Conservation (phyloP, 2,888 invertebrate species). For the Synergus japonicus region DNA sequence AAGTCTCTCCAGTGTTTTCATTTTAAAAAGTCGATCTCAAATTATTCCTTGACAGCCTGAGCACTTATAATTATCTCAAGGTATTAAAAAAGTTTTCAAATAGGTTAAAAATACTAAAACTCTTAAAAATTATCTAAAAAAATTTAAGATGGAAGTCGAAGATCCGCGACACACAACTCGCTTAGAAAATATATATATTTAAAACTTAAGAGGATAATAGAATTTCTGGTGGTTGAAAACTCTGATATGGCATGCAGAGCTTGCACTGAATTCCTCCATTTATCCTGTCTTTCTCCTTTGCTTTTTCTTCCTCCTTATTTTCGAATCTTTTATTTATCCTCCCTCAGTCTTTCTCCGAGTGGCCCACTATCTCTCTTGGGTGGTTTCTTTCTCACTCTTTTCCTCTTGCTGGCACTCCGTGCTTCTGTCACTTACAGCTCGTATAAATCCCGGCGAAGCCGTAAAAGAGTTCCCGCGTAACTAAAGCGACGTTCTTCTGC, state of each 20-base stretch:
- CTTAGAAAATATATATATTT: background rate
- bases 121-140: no score
- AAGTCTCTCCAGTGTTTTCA: constrained; percentile 34
- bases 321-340: constrained; percentile 35
- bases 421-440: constrained; percentile 71
- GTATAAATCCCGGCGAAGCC: constrained; percentile 69
- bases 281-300: constrained; percentile 43
- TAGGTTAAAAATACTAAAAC: background rate
- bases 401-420: constrained; percentile 53
- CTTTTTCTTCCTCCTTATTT: constrained; percentile 31
- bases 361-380: constrained; percentile 24
- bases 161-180: no score
- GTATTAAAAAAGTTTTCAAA: background rate
- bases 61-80: no score
- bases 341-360: constrained; percentile 40
- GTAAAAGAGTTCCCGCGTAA: constrained; percentile 67
- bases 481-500: constrained; percentile 62
- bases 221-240: constrained; percentile 37
- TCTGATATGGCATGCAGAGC: constrained; percentile 27
- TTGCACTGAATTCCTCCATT: constrained; percentile 18
- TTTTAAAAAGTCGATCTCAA: background rate
- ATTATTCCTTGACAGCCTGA: background rate
- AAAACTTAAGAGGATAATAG: constrained; percentile 37
- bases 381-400: constrained; percentile 40
- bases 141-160: no score